Evolutionary conservation across 2,797 vertebrate species (phyloP), one percentile per base, ranked within the genome.

Genomic region (Cyprinella venusta): DNA sequence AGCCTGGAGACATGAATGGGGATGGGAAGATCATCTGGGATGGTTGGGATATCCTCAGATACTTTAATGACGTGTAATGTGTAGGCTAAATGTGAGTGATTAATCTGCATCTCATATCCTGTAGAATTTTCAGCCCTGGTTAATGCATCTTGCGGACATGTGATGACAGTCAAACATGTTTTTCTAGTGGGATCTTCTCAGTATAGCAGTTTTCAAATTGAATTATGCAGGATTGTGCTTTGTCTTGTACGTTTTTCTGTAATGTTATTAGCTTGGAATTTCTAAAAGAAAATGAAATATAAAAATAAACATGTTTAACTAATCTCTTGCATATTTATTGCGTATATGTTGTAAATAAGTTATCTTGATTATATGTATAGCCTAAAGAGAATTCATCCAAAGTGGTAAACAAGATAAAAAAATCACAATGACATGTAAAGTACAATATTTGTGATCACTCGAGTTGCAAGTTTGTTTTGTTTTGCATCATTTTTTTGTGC

Each of bases 1-100:
- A 86, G 80, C 92, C 91, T 68, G 93, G 89, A 63, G 93, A 94
- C 85, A 92, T 90, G 0, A 92, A 94, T 61, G 93, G 92, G 0
- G 92, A 94, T 21, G 92, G 92, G 48, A 94, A 94, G 87, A 94
- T 94, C 16, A 90, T 92, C 45, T 93, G 91, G 88, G 93, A 94
- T 88, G 93, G 92, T 94, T 78, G 1, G 85, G 30, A 52, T 59
- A 36, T 42, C 2, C 56, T 9, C 8, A 2, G 4, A 38, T 45
- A 59, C 40, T 52, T 54, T 54, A 74, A 54, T 6, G 48, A n/a
- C 54, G 15, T 38, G 52, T 15, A 7, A 56, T 54, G 7, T 16
- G 40, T 38, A 7, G 38, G 38, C 38, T 38, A 40, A 59, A 59
- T 24, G 45, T 42, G 4, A 76, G 8, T 36, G 48, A 36, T 77